Evolutionary conservation across 2,113 vertebrate genomes (phyloP).

Genomic region (Gallinago media): DNA sequence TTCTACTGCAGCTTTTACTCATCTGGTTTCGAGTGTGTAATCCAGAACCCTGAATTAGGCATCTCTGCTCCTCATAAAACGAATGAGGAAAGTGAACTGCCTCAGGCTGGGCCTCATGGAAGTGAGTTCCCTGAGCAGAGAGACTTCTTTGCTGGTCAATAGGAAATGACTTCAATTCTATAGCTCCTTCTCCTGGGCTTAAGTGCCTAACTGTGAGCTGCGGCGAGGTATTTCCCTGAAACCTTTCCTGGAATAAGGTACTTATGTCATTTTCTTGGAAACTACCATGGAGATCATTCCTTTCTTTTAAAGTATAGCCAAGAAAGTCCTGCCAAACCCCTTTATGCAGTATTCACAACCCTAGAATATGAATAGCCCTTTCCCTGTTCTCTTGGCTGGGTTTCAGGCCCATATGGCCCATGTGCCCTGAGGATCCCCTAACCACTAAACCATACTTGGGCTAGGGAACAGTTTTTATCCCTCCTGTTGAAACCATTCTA

Average conservation of each 20-base stretch:
- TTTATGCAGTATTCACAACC: not conserved
- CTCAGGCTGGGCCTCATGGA: not conserved
- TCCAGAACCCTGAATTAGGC: not conserved
- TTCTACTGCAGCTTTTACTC: not conserved
- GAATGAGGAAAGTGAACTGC: not conserved
- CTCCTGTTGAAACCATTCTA: conserved; percentile 2
- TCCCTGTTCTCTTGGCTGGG: conserved; percentile 13
- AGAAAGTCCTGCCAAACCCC: conserved; percentile 50
- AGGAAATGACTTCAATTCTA: conserved; percentile 9
- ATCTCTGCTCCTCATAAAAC: not conserved
- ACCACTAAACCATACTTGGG: conserved; percentile 12
- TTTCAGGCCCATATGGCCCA: not conserved
- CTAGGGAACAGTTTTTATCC: not conserved
- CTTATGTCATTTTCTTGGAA: conserved; percentile 68
- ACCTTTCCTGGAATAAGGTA: conserved; percentile 66
- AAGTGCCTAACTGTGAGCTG: conserved; percentile 8
- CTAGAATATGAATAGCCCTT: not conserved
- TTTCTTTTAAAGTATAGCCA: conserved; percentile 57
- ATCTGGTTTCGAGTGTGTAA: not conserved
- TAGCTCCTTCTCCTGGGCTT: conserved; percentile 4
- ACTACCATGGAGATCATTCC: not conserved
- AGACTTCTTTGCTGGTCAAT: conserved; percentile 1
- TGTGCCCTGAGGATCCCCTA: conserved; percentile 30
- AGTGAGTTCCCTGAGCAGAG: not conserved
- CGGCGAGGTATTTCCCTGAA: conserved; percentile 64